Base-by-base conservation (phyloP, 2,888 invertebrate genomes). In the Harpalus rubripes region DNA sequence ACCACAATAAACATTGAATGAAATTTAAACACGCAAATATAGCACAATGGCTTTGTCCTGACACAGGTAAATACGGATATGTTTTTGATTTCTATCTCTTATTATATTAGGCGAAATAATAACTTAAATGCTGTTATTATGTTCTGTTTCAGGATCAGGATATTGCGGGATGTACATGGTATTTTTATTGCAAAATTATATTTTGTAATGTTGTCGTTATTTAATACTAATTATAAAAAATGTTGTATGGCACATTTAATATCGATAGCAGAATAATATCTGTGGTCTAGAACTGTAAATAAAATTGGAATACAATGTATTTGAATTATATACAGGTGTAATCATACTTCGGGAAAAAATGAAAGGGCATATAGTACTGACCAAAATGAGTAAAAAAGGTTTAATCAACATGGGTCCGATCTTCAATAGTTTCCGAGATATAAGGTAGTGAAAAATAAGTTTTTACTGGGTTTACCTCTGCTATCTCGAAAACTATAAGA, bases 11-110 rank as follows among this genome's bases (percentile, higher is more conserved):
- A 72, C 16, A 58, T 16, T 79, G 59, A 16, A 32, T 26, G 32
- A 78, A 78, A 58, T 78, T 78, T 78, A 78, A 78, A 58, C 78
- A 78, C 78, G 78, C 78, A 58, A 58, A 78, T 78, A n/a, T 58
- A 58, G 22, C 22, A 78, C 78, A 78, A 78, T 78, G 18, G 78
- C 10, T 72, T 72, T 65, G 65, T 26, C 22, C 22, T 68, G 68
- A 68, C 68, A 65, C 32, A 15, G 61, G 5, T 7, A 61, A 10
- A 22, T 22, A 22, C 65, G 65, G 32, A 72, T 44, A 72, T 72
- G 72, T 74, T 52, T 16, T 18, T 16, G 72, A 74, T 74, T 41
- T 41, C 12, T 44, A 74, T 74, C 72, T 74, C 2, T 74, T 74
- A 18, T 74, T 68, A 7, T 74, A 41, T 74, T 68, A 7, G 1